Conservation (phyloP, 1,140 invertebrate species). For the Neodiprion lecontei region DNA sequence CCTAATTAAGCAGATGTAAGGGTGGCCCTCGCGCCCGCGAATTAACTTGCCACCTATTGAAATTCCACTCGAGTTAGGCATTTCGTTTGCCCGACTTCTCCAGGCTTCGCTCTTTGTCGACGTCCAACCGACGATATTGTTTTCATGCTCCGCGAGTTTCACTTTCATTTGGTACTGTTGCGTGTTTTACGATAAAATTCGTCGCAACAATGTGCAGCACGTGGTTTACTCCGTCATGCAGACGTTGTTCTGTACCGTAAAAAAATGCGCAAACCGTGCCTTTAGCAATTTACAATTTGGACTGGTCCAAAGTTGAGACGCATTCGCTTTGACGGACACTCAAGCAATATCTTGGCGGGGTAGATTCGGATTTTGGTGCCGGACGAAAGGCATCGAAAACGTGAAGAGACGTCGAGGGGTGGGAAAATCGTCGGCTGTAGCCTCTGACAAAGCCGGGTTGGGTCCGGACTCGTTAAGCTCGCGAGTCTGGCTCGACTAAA, state of each 20-base stretch:
- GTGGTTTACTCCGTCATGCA: no score
- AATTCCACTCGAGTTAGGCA: not conserved
- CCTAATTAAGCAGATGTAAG: conserved; percentile 3
- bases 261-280: no score
- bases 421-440: not conserved
- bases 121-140: not conserved
- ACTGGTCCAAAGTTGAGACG: no score
- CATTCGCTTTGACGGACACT: no score
- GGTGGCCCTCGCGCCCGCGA: not conserved
- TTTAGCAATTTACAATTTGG: no score
- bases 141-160: not conserved
- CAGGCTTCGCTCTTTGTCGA: not conserved
- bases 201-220: no score
- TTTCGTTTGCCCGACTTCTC: not conserved
- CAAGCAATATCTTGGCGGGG: no score
- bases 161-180: not conserved
- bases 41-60: conserved; percentile 5
- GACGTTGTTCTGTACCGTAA: no score
- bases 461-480: not conserved
- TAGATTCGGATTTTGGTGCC: no score
- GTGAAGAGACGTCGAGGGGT: not conserved
- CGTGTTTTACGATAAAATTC: no score
- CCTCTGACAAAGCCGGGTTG: not conserved
- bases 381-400: not conserved
- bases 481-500: not conserved